These are phyloP conservation scores for Emydocephalus ijimae DNA, from an alignment of 2,113 vertebrate species.

Conservation along the genomic window DNA sequence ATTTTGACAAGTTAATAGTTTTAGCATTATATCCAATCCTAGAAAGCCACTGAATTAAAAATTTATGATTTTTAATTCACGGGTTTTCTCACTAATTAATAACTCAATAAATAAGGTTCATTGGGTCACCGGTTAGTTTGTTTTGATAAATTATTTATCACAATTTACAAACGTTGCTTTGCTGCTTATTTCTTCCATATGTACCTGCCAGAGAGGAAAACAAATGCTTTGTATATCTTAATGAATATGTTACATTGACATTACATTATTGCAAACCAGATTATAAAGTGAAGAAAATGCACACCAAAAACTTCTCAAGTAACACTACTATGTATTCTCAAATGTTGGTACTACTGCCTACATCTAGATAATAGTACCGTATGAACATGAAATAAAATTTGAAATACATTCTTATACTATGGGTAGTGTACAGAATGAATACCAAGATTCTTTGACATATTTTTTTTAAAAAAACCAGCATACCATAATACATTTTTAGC, in stretches of 20 bases:
- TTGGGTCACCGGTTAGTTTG: not conserved
- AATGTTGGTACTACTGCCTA: not conserved
- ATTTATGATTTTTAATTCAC: not conserved
- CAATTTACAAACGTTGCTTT: not conserved
- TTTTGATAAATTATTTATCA: not conserved
- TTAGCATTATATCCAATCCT: not conserved
- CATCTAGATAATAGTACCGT: not conserved
- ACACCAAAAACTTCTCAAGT: not conserved
- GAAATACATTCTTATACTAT: not conserved
- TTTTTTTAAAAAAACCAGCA: not conserved
- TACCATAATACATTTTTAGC: not conserved
- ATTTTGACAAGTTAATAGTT: not conserved
- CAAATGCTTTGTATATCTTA: not conserved
- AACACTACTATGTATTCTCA: not conserved
- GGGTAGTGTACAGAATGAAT: not conserved
- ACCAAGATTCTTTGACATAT: not conserved
- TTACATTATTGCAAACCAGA: not conserved
- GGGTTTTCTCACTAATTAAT: not conserved
- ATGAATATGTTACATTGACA: not conserved
- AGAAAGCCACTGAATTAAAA: not conserved
- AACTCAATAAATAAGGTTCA: not conserved
- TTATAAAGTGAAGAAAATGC: not conserved
- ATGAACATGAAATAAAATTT: not conserved
- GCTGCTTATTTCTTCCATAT: not conserved
- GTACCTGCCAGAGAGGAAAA: not conserved